phyloP scores from a whole-genome alignment of 2,113 vertebrate genomes.

The Nannospalax galili region DNA sequence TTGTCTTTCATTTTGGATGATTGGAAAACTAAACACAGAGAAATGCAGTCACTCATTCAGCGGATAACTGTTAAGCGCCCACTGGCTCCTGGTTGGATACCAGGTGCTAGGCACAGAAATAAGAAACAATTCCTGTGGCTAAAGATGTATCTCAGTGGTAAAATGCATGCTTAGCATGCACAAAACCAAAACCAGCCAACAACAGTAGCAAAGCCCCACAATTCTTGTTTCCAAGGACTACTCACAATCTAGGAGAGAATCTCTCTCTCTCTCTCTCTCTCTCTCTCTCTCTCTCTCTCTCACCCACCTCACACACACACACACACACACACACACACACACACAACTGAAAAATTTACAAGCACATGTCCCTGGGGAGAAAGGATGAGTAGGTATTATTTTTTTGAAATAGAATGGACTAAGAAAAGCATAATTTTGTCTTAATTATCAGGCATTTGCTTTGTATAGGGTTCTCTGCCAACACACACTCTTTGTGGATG shows the following conservation, averaged over 20 bases:
- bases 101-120: background rate
- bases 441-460: slow-evolving; percentile 45
- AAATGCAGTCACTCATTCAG: background rate
- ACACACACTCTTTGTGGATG: background rate
- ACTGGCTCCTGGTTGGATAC: background rate
- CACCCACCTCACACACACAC: no score
- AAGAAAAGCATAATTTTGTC: slow-evolving; percentile 39
- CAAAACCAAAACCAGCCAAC: background rate
- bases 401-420: slow-evolving; percentile 24
- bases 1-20: slow-evolving; percentile 44
- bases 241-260: background rate
- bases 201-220: background rate
- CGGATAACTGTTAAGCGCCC: background rate
- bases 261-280: no score
- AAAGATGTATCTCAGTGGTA: background rate
- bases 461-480: slow-evolving; percentile 3
- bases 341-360: background rate
- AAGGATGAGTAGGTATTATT: background rate
- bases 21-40: slow-evolving; percentile 13
- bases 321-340: no score
- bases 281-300: no score
- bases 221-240: background rate
- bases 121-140: background rate
- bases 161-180: background rate
- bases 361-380: background rate